These are phyloP conservation scores for Stichopus chloronotus DNA, from an alignment of 35 echinoderm and acorn worm species.

Conservation along the genomic window DNA sequence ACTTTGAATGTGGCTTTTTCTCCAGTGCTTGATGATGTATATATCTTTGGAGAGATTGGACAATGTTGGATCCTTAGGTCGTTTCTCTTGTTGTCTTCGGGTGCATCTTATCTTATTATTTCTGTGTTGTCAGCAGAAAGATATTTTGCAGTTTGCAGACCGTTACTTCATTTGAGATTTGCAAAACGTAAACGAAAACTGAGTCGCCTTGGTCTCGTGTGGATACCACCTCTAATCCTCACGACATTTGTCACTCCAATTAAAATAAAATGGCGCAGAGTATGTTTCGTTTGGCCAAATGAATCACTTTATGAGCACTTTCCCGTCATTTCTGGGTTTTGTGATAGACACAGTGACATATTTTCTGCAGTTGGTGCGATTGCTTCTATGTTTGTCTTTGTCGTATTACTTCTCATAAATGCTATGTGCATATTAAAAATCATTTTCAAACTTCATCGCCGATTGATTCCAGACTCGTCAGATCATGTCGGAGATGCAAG, in stretches of 20 bases:
- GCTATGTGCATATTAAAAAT: not conserved
- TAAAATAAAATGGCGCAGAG: conserved; percentile 10
- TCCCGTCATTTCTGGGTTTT: conserved; percentile 47
- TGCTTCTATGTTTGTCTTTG: conserved; percentile 53
- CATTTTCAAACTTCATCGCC: conserved; percentile 30
- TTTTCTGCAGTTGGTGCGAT: conserved; percentile 10
- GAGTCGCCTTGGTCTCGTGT: conserved; percentile 42
- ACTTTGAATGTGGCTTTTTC: conserved; percentile 37
- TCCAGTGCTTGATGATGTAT: conserved; percentile 21
- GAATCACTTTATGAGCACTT: not conserved
- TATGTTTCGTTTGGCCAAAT: conserved; percentile 9
- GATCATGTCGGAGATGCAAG: not conserved
- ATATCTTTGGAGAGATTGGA: conserved; percentile 42
- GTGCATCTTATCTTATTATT: conserved; percentile 60
- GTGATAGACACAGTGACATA: conserved; percentile 3
- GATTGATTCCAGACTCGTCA: not conserved
- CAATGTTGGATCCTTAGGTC: conserved; percentile 44
- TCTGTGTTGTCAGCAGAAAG: conserved; percentile 65
- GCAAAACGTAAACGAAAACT: conserved; percentile 25
- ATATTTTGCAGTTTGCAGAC: conserved; percentile 72
- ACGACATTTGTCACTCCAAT: conserved; percentile 48
- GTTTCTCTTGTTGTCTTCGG: conserved; percentile 41
- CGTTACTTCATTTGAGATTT: conserved; percentile 39
- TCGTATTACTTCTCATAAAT: conserved; percentile 25
- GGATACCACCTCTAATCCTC: conserved; percentile 44